These are phyloP conservation scores for Oreochromis spilurus DNA, from an alignment of 2,113 vertebrate species.

Conservation along the genomic window DNA sequence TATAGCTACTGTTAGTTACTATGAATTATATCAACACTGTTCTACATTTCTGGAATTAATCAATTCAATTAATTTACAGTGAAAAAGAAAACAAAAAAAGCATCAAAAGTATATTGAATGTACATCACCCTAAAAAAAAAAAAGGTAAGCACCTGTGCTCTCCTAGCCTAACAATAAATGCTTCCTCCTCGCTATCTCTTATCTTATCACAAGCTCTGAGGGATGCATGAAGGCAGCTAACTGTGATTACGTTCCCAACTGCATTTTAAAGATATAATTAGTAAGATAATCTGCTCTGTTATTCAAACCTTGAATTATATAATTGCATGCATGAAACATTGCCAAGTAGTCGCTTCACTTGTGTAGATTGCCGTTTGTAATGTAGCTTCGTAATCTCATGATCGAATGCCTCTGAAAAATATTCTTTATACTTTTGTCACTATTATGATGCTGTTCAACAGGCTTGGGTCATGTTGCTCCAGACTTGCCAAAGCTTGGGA, in stretches of 20 bases:
- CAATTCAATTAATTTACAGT: neutral
- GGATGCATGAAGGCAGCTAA: conserved; percentile 20
- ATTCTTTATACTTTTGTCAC: neutral
- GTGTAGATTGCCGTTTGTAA: neutral
- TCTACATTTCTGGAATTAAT: neutral
- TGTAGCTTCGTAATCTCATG: neutral
- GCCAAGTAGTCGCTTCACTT: conserved; percentile 4
- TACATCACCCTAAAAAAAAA: conserved; percentile 8
- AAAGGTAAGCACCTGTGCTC: conserved; percentile 25
- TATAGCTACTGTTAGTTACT: neutral
- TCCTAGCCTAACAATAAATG: conserved; percentile 50
- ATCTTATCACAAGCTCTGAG: conserved; percentile 47
- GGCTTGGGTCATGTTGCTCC: neutral
- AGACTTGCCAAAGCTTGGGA: neutral
- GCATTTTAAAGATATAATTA: conserved; percentile 61
- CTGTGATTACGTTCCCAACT: conserved; percentile 38
- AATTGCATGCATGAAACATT: conserved; percentile 14
- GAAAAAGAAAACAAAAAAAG: neutral
- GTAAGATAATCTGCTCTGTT: conserved; percentile 25
- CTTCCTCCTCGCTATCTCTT: conserved; percentile 25
- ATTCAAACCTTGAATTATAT: conserved; percentile 23
- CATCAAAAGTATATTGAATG: neutral
- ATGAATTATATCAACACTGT: neutral
- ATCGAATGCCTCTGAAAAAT: neutral
- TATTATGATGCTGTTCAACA: neutral